Base-by-base conservation (phyloP, 2,888 invertebrate genomes). In the Sarcophaga rosellei region DNA sequence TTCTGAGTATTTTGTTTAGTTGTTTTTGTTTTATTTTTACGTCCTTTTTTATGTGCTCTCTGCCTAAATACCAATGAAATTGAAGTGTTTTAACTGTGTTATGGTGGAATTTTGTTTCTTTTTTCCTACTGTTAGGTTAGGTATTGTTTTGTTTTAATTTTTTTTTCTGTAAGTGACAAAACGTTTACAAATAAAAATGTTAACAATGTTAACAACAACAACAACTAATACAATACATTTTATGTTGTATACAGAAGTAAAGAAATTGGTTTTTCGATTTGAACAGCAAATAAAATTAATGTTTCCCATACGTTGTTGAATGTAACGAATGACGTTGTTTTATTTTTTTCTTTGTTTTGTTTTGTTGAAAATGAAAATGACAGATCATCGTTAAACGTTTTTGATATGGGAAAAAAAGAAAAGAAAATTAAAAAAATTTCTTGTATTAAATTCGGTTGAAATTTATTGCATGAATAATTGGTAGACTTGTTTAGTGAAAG, bases 21-120 rank as follows among this genome's bases (percentile, higher is more conserved):
- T 69, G 17, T 57, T n/a, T 35, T 17, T 65, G 4, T 66, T 23
- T 61, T n/a, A n/a, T 63, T 65, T 63, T 74, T 44, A 15, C 11
- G 8, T 5, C 53, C 0, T 53, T 53, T 53, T 35, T 35, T 35
- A 35, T 35, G 10, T 17, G 62, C 62, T 63, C 61, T 61, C 79
- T 79, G 83, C 79, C 76, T 84, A 84, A 84, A 88, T 88, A 86
- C 81, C 87, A 86, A 86, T 88, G 87, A 87, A 88, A 88, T 88
- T 88, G 85, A 88, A 88, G 88, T 87, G 88, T 88, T 88, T 88
- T 85, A 85, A 84, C 81, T 17, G 87, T 88, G 84, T 85, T 87
- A 69, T 77, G 59, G 73, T 69, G 57, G 73, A 76, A 62, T 76
- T 76, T 69, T 85, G 17, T 59, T 44, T 66, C 66, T 62, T 44